Evolutionary conservation across 2,888 invertebrate genomes (phyloP).

Genomic region (Dryobotodes eremita): DNA sequence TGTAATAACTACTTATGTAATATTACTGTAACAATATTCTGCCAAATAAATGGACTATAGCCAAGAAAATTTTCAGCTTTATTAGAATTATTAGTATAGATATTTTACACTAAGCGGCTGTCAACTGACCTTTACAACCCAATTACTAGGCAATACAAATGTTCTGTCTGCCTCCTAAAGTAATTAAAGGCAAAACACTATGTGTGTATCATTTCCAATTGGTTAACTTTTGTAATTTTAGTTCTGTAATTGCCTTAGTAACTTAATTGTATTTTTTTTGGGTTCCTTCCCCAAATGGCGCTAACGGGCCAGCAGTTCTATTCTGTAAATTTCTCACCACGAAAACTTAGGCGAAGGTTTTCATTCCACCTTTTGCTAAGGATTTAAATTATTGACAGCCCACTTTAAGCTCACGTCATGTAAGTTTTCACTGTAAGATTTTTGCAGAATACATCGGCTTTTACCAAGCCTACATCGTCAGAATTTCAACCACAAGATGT

Average conservation of each 20-base stretch:
- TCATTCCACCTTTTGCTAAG: no score
- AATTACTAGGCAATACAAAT: slow-evolving; percentile 21
- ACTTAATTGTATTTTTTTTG: background rate
- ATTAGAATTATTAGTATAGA: no score
- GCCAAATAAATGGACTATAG: no score
- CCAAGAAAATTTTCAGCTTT: no score
- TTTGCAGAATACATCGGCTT: background rate
- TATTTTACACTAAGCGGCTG: background rate
- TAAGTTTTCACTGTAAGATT: background rate
- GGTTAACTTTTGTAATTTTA: slow-evolving; percentile 4
- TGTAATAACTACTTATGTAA: no score
- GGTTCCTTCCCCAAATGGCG: background rate
- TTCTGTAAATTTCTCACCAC: no score
- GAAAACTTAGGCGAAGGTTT: no score
- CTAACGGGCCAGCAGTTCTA: background rate
- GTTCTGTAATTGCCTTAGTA: slow-evolving; percentile 19
- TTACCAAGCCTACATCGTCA: background rate
- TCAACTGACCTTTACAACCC: slow-evolving; percentile 19
- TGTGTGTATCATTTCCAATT: slow-evolving; percentile 31
- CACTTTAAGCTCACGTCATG: background rate
- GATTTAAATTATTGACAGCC: no score
- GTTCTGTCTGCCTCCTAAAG: background rate
- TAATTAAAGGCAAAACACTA: slow-evolving; percentile 27
- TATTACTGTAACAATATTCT: no score
- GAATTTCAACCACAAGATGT: background rate